A percentile compares a stretch with the other conserved stretches of the same genome.
These are phyloP conservation scores for Urocitellus parryii DNA, from an alignment of 2,113 vertebrate genomes.

Conservation along the genomic window DNA sequence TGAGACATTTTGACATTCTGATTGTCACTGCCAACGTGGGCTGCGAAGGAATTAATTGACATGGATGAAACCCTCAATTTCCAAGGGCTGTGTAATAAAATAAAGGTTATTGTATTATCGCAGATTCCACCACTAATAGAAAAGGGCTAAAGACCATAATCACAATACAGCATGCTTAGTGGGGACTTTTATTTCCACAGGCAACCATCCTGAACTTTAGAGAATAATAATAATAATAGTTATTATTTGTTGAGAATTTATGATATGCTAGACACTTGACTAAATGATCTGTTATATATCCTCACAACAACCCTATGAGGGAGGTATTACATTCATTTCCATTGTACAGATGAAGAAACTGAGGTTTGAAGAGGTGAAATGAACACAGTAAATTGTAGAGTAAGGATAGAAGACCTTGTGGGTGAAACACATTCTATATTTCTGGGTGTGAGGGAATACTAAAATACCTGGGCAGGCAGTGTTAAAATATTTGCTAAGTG, in stretches of 20 bases:
- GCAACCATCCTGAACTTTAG: slow-evolving; percentile 52
- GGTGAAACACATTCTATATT: not conserved
- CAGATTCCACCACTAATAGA: slow-evolving; percentile 77
- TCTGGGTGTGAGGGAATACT: not conserved
- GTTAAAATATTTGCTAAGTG: not conserved
- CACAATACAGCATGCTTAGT: slow-evolving; percentile 51
- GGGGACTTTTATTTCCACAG: slow-evolving; percentile 60
- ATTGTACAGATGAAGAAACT: slow-evolving; percentile 39
- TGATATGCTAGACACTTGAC: not conserved
- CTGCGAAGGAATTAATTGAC: slow-evolving; percentile 80
- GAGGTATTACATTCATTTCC: not conserved
- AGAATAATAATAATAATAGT: slow-evolving; percentile 29
- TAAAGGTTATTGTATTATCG: slow-evolving; percentile 82
- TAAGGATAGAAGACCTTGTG: not conserved
- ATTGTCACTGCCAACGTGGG: slow-evolving; percentile 79
- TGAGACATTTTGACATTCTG: slow-evolving; percentile 82
- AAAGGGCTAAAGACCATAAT: slow-evolving; percentile 73
- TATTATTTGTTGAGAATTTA: slow-evolving; percentile 61
- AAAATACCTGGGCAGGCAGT: not conserved
- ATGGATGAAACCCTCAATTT: slow-evolving; percentile 82
- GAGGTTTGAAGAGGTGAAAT: not conserved
- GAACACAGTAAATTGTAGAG: not conserved
- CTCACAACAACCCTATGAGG: not conserved
- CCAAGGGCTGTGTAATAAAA: slow-evolving; percentile 83
- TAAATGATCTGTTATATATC: slow-evolving; percentile 17